Evolutionary conservation across 2,797 vertebrate genomes (phyloP), one percentile per base, ranked within the genome.

Genomic region (Arrhamphus sclerolepis): DNA sequence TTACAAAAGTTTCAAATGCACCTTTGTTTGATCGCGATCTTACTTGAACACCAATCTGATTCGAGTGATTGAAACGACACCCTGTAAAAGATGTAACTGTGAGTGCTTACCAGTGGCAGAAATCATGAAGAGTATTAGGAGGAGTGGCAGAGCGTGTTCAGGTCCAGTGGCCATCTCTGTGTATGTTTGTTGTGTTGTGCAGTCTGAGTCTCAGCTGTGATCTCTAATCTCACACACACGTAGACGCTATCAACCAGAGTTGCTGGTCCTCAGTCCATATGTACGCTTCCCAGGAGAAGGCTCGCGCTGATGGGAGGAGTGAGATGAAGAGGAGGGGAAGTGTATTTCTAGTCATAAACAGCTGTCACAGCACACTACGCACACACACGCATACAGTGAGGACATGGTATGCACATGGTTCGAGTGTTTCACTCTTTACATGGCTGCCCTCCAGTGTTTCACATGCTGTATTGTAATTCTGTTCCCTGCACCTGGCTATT

Each of bases 291-390:
- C 41, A 75, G 56, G 11, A 38, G 34, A 66, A 53, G 43, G 14
- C 46, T 72, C 66, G 53, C 38, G 14, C 46, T 74, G 67, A 48
- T 46, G 47, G 66, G 67, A 55, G 55, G 41, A 70, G 56, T 70
- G 61, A 77, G 56, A 56, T 46, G 68, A 16, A 38, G 34, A 38
- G 34, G 34, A 16, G 34, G 60, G 62, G 55, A 72, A 70, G 72
- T 85, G 69, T 89, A 87, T 89, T 78, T 91, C 75, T 51, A 87
- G 83, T 76, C 85, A 90, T 91, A 84, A 78, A 80, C 91, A 93
- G 91, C 92, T 94, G 93, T 92, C 85, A 71, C 72, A 66, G 73
- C 51, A 62, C 61, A 52, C 42, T 38, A 26, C 24, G 73, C 51
- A 62, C 61, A 52, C 42, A 40, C 65, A 53, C 10, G 14, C 34